Conservation (phyloP, 1,140 invertebrate genomes). For the Drosophila fuyamai region DNA sequence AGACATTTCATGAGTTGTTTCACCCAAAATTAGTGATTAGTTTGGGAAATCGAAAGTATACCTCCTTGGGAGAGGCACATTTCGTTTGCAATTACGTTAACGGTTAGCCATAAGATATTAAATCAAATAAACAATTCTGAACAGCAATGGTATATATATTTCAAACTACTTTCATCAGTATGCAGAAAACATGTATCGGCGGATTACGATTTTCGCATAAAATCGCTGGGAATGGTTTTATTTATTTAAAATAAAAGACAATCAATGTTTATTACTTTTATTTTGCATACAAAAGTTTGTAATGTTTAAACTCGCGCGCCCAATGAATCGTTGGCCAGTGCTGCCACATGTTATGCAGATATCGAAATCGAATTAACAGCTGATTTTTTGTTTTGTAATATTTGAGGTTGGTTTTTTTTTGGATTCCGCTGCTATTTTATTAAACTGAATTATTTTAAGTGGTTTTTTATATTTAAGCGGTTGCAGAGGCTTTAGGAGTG, state of each 20-base stretch:
- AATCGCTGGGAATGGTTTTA: no score
- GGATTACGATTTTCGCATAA: background rate
- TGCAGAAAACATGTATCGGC: background rate
- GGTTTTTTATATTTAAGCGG: background rate
- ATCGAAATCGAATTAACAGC: slow-evolving; percentile 15
- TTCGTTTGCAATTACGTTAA: slow-evolving; percentile 41
- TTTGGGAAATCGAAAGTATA: slow-evolving; percentile 20
- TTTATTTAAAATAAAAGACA: no score
- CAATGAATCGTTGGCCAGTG: background rate
- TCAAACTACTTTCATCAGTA: slow-evolving; percentile 20
- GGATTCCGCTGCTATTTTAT: slow-evolving; percentile 1
- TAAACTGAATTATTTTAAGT: background rate
- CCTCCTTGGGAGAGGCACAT: slow-evolving; percentile 15
- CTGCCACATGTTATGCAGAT: background rate
- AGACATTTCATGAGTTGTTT: slow-evolving; percentile 10
- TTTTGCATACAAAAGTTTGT: background rate
- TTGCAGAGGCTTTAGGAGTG: background rate
- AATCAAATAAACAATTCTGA: slow-evolving; percentile 38
- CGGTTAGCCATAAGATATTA: slow-evolving; percentile 40
- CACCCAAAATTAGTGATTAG: slow-evolving; percentile 12
- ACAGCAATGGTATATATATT: slow-evolving; percentile 12
- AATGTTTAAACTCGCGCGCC: background rate
- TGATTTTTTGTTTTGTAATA: slow-evolving; percentile 49
- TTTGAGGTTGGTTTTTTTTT: slow-evolving; percentile 40
- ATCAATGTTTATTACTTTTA: no score